Conservation (phyloP, 1,140 invertebrate genomes). For the Cydia strobilella region DNA sequence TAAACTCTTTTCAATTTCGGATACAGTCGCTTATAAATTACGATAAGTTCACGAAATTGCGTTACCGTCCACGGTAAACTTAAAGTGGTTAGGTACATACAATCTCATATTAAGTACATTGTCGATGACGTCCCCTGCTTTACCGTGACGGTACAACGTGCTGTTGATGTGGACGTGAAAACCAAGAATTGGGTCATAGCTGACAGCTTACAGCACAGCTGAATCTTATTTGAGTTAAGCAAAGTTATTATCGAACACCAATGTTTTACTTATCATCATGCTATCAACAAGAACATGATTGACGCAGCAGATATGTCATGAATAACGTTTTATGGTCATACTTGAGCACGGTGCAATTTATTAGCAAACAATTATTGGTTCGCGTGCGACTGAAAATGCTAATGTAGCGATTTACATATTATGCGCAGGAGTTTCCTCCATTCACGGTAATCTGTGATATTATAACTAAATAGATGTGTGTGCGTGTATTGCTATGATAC, state of each 20-base stretch:
- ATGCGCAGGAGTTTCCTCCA: constrained; percentile 22
- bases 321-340: neutral
- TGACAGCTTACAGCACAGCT: neutral
- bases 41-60: too few relatives aligned
- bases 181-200: neutral
- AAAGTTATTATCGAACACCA: neutral
- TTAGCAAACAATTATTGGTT: neutral
- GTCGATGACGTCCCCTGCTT: too few relatives aligned
- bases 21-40: too few relatives aligned
- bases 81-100: too few relatives aligned
- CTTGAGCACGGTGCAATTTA: constrained; percentile 2
- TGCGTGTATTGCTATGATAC: constrained; percentile 14
- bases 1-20: neutral
- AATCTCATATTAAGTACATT: too few relatives aligned
- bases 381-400: constrained; percentile 23
- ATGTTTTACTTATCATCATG: neutral
- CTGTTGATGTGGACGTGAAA: neutral
- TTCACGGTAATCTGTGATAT: constrained; percentile 16
- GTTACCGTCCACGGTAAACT: too few relatives aligned
- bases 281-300: neutral
- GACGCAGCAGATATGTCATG: constrained; percentile 13
- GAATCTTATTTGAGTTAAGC: neutral
- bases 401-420: constrained; percentile 22
- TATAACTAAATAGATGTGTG: constrained; percentile 7
- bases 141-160: too few relatives aligned